Conservation (phyloP, 2,888 invertebrate species). For the Smittia aterrima region DNA sequence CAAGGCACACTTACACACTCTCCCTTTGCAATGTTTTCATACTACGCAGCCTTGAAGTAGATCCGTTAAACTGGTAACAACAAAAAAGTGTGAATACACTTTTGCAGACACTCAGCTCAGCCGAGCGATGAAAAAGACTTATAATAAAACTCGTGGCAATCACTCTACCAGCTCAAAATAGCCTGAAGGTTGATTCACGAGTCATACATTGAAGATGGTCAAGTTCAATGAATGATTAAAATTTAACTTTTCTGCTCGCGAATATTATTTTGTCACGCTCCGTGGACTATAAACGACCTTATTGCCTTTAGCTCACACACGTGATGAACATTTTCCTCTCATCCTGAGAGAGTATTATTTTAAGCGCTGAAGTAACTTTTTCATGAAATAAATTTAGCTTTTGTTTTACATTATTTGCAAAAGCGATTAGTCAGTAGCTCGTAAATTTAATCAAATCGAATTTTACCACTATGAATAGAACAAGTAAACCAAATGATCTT, state of each 20-base stretch:
- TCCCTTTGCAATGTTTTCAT: neutral
- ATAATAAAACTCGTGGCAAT: neutral
- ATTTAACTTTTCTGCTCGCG: neutral
- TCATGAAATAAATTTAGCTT: no score
- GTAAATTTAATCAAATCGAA: no score
- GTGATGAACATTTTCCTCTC: neutral
- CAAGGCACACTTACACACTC: neutral
- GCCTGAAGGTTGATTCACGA: conserved; percentile 32
- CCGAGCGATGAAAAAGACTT: neutral
- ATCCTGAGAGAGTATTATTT: neutral
- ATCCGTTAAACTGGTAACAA: neutral
- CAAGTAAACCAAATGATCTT: no score
- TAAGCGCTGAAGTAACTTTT: neutral
- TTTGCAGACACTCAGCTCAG: neutral
- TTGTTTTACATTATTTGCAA: no score
- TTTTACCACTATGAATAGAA: no score
- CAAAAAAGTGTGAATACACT: neutral
- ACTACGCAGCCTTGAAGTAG: neutral
- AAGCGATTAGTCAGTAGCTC: no score
- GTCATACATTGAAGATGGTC: conserved; percentile 27
- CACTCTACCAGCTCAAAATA: conserved; percentile 15
- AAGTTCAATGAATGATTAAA: conserved; percentile 41
- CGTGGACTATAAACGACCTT: neutral
- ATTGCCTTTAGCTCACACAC: neutral
- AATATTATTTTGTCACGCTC: neutral